Base-by-base conservation (phyloP, 2,113 vertebrate species). In the Phalacrocorax brasilianus region DNA sequence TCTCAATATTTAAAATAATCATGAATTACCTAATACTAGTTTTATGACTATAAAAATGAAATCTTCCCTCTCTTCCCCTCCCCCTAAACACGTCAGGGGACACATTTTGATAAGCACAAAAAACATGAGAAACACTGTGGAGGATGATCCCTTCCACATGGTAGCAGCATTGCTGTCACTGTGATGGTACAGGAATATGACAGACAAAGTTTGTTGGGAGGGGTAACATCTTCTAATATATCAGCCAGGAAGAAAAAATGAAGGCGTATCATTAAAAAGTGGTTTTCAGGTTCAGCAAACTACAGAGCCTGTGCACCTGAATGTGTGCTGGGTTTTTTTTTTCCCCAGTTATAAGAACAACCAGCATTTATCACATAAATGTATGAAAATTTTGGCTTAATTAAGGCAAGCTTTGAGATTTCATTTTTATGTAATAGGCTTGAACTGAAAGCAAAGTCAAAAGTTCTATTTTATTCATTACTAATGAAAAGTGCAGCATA, bases 391-490 rank as follows among this genome's bases (percentile, higher is more conserved):
- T 79, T 66, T 45, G 58, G 35, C 61, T 84, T 96, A 77, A 93
- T 93, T 80, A 91, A 81, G 56, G 40, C 40, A 71, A 91, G 49
- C 44, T 71, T 73, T 63, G 47, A 91, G 89, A 91, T 78, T 65
- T 86, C 62, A 66, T 79, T 85, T 95, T 89, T 95, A 85, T 2
- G 8, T 77, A 95, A 85, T 70, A 89, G 47, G 55, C 70, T 91
- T 89, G 91, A 93, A 73, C 38, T 67, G 58, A 87, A 94, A 91
- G 76, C 27, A 76, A 93, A 92, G 45, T 68, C 89, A 85, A 76
- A 93, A 91, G 59, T 62, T 61, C 74, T 93, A 33, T 88, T 96
- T 95, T 92, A 96, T 89, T 94, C 93, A 94, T 84, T 75, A 56
- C 79, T 93, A 88, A 96, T 67, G 85, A 95, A 96, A 96, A 96